phyloP scores from a whole-genome alignment of 2,888 invertebrate species.

The Piscicola geometra region DNA sequence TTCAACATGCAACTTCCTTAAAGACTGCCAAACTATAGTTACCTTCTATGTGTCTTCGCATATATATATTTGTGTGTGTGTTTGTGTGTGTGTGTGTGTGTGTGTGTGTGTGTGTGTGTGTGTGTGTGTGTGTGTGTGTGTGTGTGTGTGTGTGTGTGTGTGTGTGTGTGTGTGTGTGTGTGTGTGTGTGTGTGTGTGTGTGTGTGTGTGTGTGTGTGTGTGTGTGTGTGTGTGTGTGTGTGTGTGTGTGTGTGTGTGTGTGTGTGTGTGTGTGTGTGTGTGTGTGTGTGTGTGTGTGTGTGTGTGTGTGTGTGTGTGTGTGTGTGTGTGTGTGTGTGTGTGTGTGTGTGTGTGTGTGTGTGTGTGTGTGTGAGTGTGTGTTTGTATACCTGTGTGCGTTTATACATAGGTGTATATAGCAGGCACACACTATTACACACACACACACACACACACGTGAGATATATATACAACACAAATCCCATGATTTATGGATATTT shows the following conservation, averaged over 20 bases:
- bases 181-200: slow-evolving; percentile 2
- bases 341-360: slow-evolving; percentile 22
- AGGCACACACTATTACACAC: too few species aligned
- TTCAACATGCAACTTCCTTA: too few species aligned
- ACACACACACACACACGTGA: too few species aligned
- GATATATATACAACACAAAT: too few species aligned
- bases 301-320: slow-evolving; percentile 9
- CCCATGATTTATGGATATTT: too few species aligned
- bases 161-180: neutral
- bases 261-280: slow-evolving; percentile 13
- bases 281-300: slow-evolving; percentile 21
- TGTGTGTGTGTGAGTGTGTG: slow-evolving; percentile 17
- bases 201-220: neutral
- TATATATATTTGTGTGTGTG: slow-evolving; percentile 5
- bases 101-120: slow-evolving; percentile 15
- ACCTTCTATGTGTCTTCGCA: neutral
- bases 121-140: neutral
- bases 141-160: neutral
- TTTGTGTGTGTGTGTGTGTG: slow-evolving; percentile 6
- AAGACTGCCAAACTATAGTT: neutral
- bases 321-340: slow-evolving; percentile 31
- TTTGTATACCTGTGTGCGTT: neutral
- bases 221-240: slow-evolving; percentile 1
- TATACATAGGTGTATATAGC: too few species aligned
- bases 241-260: too few species aligned